Conservation (phyloP, 2,797 vertebrate genomes). For the Ctenosaura bakeri region DNA sequence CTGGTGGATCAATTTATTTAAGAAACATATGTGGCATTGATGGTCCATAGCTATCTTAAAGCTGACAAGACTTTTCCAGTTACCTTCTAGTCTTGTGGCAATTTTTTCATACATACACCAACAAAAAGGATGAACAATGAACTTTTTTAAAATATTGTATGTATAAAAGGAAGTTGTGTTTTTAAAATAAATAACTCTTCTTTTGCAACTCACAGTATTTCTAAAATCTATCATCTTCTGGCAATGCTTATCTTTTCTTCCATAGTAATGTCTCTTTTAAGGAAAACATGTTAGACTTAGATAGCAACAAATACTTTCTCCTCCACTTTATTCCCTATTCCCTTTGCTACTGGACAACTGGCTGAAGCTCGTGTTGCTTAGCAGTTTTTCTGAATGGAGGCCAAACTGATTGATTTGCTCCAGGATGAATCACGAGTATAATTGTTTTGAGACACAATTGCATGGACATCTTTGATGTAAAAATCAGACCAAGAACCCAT, state of each 20-base stretch:
- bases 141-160: not conserved
- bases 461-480: slow-evolving; percentile 75
- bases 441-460: slow-evolving; percentile 75
- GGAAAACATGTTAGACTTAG: slow-evolving; percentile 57
- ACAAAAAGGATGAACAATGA: not conserved
- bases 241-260: not conserved
- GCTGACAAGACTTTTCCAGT: no score
- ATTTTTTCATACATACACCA: not conserved
- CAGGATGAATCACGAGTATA: slow-evolving; percentile 69
- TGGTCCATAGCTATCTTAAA: no score
- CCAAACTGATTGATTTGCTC: slow-evolving; percentile 74
- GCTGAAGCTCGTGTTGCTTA: slow-evolving; percentile 66
- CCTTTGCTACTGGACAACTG: slow-evolving; percentile 62
- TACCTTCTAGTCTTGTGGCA: no score
- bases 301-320: slow-evolving; percentile 44
- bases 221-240: not conserved
- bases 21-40: no score
- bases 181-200: not conserved
- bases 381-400: slow-evolving; percentile 66
- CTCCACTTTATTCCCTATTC: not conserved
- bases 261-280: not conserved
- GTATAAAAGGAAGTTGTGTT: not conserved
- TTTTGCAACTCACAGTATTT: not conserved
- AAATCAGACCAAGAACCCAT: slow-evolving; percentile 61
- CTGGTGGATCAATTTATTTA: no score